Percentiles rank a stretch among this genome's conserved stretches.
Evolutionary conservation across 1,140 invertebrate species (phyloP).

Genomic region (Lethrus apterus): DNA sequence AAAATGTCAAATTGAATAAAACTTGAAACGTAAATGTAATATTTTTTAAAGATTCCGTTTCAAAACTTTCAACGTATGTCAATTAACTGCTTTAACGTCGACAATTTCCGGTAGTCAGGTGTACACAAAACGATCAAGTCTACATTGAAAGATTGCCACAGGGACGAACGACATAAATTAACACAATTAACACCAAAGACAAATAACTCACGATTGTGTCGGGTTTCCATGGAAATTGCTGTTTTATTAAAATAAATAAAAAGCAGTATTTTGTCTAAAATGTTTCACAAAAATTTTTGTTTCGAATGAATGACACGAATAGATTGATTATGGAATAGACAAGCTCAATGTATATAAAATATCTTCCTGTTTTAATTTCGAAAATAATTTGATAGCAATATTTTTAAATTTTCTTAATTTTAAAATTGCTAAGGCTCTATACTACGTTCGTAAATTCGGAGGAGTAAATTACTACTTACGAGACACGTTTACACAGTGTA

Average conservation of each 20-base stretch:
- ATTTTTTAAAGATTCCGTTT: too few species aligned
- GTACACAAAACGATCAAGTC: constrained; percentile 12
- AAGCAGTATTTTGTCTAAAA: constrained; percentile 35
- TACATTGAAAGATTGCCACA: constrained; percentile 15
- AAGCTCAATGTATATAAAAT: constrained; percentile 3
- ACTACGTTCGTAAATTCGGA: too few species aligned
- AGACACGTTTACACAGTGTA: too few species aligned
- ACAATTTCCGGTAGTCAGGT: too few species aligned
- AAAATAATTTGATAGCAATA: too few species aligned
- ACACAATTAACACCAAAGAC: constrained; percentile 28
- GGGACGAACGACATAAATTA: constrained; percentile 10
- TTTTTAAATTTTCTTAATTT: too few species aligned
- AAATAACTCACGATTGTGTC: constrained; percentile 36
- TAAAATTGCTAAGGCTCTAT: too few species aligned
- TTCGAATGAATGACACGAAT: not conserved
- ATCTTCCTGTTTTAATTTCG: not conserved
- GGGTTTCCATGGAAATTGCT: constrained; percentile 34
- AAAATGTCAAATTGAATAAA: too few species aligned
- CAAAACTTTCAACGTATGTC: too few species aligned
- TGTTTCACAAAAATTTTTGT: constrained; percentile 10
- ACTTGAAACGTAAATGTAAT: too few species aligned
- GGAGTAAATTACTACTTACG: too few species aligned
- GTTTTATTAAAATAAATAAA: constrained; percentile 31
- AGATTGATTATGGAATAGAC: not conserved
- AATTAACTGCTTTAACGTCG: too few species aligned